Evolutionary conservation across 2,113 vertebrate species (phyloP).

Genomic region (Nettapus auritus): DNA sequence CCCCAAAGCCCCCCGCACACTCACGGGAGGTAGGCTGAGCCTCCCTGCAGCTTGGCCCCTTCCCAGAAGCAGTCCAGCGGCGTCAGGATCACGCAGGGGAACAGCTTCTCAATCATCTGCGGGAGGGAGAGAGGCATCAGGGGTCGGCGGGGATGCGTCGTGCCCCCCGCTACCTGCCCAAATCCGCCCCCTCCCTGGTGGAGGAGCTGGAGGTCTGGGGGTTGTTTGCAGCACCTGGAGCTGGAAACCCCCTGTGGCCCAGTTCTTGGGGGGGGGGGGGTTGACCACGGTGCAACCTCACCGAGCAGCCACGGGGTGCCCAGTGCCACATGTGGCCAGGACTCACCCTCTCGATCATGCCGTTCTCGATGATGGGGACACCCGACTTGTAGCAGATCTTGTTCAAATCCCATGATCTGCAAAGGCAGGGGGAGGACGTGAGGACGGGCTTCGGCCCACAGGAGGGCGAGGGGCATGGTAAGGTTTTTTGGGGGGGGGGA

Average conservation of each 20-base stretch:
- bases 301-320: not conserved
- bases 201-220: not conserved
- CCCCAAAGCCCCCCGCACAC: slow-evolving; percentile 38
- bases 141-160: not conserved
- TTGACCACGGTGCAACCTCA: not conserved
- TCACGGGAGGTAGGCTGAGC: slow-evolving; percentile 98
- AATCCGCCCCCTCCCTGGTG: fast-evolving
- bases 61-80: slow-evolving; percentile 99
- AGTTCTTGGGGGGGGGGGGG: fast-evolving
- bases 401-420: slow-evolving; percentile 97
- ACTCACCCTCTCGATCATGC: slow-evolving; percentile 97
- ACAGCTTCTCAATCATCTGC: slow-evolving; percentile 99
- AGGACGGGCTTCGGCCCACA: not conserved
- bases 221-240: not conserved
- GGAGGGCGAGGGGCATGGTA: not conserved
- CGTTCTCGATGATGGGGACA: slow-evolving; percentile 96
- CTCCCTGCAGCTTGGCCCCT: slow-evolving; percentile 96
- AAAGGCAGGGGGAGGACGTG: slow-evolving; percentile 5
- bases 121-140: not conserved
- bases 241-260: not conserved
- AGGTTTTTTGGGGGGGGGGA: not conserved
- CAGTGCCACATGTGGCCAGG: not conserved
- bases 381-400: slow-evolving; percentile 99
- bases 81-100: slow-evolving; percentile 97
- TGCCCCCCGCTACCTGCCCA: not conserved